Base-by-base conservation (phyloP, 35 echinoderm and acorn worm genomes). In the Anneissia japonica region DNA sequence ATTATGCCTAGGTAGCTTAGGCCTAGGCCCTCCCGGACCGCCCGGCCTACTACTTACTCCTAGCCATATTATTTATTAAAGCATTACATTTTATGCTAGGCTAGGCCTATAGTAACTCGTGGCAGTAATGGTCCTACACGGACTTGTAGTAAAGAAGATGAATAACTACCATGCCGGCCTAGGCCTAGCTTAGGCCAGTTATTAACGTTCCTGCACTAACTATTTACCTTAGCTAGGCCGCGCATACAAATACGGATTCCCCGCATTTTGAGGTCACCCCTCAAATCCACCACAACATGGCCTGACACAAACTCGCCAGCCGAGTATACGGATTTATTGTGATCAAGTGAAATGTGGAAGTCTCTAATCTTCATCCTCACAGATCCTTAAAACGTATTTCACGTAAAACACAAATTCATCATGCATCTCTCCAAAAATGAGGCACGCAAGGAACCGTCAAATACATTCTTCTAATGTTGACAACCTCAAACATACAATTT, bases 241-340 rank as follows among this genome's bases (percentile, higher is more conserved):
- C 93, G 79, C 93, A 95, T 95, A 40, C 92, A 96, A 30, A 96
- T 92, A 36, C 94, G 94, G 85, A 96, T 96, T 30, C 94, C 94
- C 83, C 94, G 46, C 82, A 96, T 89, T 73, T 96, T 96, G 86
- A 96, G 92, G 81, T 96, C 94, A 32, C 90, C 90, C 46, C 94
- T 86, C 31, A 96, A 85, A 43, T 96, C 94, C 26, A 96, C 90
- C 31, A 86, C 86, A 79, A 91, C 90, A 89, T 92, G 86, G 19
- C 94, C 94, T 5, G 94, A 89, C 7, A 96, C 94, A 85, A 81
- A 86, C 32, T 96, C 94, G 34, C 94, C 94, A 13, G 94, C 90
- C 9, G 94, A 89, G 36, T 96, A 96, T 0, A 96, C 94, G 77
- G 86, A 92, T 81, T 96, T 96, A 84, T 96, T 96, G 80, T 92